Evolutionary conservation across 2,888 invertebrate genomes (phyloP).

Genomic region (Phyllotreta striolata): DNA sequence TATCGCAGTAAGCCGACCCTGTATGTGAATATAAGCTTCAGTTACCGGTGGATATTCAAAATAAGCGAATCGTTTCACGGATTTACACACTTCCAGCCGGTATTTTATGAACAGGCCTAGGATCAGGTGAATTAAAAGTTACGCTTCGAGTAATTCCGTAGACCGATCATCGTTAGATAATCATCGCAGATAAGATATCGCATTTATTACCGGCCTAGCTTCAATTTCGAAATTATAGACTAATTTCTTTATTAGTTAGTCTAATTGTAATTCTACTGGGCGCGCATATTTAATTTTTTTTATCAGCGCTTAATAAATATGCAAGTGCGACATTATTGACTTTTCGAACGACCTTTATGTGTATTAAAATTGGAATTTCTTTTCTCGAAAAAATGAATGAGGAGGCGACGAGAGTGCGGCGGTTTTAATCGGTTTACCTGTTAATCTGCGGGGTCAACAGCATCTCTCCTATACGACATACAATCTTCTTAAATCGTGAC

Average conservation of each 20-base stretch:
- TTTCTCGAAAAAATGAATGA: slow-evolving; percentile 5
- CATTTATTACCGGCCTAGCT: slow-evolving; percentile 25
- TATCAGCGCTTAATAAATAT: too few relatives aligned
- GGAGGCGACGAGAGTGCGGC: slow-evolving; percentile 35
- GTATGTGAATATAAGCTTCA: too few relatives aligned
- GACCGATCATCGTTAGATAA: slow-evolving; percentile 27
- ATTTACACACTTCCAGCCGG: slow-evolving; percentile 11
- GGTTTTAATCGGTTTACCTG: slow-evolving; percentile 60
- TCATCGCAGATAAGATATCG: slow-evolving; percentile 22
- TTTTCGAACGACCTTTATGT: too few relatives aligned
- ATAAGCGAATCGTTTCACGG: slow-evolving; percentile 22
- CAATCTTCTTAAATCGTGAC: slow-evolving; percentile 53
- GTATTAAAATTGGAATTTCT: too few relatives aligned
- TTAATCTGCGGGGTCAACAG: slow-evolving; percentile 60
- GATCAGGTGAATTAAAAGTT: slow-evolving; percentile 26
- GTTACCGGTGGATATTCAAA: slow-evolving; percentile 6
- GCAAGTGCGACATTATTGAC: too few relatives aligned
- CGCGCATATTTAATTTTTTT: too few relatives aligned
- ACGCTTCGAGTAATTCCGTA: slow-evolving; percentile 31
- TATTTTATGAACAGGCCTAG: slow-evolving; percentile 24
- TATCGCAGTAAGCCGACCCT: too few relatives aligned
- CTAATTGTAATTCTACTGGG: too few relatives aligned
- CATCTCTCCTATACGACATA: slow-evolving; percentile 55
- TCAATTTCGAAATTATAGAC: slow-evolving; percentile 21
- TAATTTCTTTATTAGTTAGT: slow-evolving; percentile 19